A percentile compares a stretch with the other conserved stretches of the same genome.
Conservation (phyloP, 2,113 vertebrate genomes). For the Hippocampus mohnikei region DNA sequence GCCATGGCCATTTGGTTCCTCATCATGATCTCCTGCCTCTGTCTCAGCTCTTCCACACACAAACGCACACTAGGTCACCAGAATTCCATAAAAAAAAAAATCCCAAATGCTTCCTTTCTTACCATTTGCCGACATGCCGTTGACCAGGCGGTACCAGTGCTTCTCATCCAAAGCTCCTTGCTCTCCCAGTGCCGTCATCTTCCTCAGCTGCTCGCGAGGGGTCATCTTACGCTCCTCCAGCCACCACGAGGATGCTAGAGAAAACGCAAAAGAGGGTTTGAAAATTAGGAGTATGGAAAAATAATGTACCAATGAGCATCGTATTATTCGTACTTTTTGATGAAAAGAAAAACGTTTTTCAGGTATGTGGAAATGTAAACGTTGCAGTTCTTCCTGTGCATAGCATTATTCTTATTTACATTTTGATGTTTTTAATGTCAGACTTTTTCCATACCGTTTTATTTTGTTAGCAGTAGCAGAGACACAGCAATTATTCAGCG, state of each 20-base stretch:
- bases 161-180: conserved; percentile 81
- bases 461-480: too few species aligned
- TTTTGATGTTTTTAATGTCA: too few species aligned
- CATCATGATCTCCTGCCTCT: conserved; percentile 84
- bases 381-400: background rate
- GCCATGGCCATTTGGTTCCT: conserved; percentile 88
- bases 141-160: conserved; percentile 80
- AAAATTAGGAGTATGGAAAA: background rate
- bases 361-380: background rate
- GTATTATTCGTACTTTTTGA: background rate
- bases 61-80: background rate
- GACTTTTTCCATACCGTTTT: too few species aligned
- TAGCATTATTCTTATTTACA: too few species aligned
- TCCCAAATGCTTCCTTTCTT: conserved; percentile 17
- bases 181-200: conserved; percentile 80
- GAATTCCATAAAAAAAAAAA: background rate
- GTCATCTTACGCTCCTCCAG: conserved; percentile 75
- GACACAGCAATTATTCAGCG: too few species aligned
- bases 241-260: conserved; percentile 13
- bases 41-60: conserved; percentile 77
- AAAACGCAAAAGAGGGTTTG: background rate
- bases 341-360: background rate
- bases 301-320: background rate
- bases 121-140: conserved; percentile 85
- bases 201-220: conserved; percentile 81